phyloP scores from a whole-genome alignment of 2,888 invertebrate genomes.

The Tortrix viridana region DNA sequence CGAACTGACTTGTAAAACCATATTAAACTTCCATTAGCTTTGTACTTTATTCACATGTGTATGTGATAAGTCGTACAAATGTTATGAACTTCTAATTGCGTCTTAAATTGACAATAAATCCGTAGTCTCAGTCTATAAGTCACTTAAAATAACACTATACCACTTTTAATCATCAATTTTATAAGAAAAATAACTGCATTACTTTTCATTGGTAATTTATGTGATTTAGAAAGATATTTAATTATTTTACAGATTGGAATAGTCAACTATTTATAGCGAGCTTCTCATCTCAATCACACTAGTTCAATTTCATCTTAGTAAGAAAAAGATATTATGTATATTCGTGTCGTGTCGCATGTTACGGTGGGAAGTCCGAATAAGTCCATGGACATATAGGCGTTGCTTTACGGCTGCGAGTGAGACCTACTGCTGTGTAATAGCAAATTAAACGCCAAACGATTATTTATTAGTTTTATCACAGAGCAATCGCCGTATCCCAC shows the following conservation, averaged over 20 bases:
- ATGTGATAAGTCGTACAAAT: background rate
- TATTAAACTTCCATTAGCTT: background rate
- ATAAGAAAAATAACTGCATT: conserved; percentile 15
- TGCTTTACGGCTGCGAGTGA: conserved; percentile 48
- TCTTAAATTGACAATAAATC: conserved; percentile 4
- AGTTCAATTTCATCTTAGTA: background rate
- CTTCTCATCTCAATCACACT: background rate
- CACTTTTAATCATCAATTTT: conserved; percentile 11
- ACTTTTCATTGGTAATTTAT: conserved; percentile 6
- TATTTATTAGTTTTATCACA: conserved; percentile 58
- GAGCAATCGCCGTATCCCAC: conserved; percentile 49
- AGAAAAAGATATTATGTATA: conserved; percentile 8
- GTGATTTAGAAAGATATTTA: conserved; percentile 9
- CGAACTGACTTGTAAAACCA: background rate
- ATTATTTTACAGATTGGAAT: background rate
- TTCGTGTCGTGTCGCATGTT: conserved; percentile 1
- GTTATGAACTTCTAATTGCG: background rate
- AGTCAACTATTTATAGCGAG: background rate
- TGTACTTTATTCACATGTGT: too few relatives aligned
- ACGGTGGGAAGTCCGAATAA: conserved; percentile 40
- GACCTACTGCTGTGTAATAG: conserved; percentile 58
- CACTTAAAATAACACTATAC: conserved; percentile 13
- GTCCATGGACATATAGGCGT: conserved; percentile 46
- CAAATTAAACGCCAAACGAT: conserved; percentile 58
- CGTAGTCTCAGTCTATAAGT: conserved; percentile 2